Evolutionary conservation across 2,888 invertebrate species (phyloP), one percentile per base, ranked within the genome.

Genomic region (Strigamia transsilvanica): DNA sequence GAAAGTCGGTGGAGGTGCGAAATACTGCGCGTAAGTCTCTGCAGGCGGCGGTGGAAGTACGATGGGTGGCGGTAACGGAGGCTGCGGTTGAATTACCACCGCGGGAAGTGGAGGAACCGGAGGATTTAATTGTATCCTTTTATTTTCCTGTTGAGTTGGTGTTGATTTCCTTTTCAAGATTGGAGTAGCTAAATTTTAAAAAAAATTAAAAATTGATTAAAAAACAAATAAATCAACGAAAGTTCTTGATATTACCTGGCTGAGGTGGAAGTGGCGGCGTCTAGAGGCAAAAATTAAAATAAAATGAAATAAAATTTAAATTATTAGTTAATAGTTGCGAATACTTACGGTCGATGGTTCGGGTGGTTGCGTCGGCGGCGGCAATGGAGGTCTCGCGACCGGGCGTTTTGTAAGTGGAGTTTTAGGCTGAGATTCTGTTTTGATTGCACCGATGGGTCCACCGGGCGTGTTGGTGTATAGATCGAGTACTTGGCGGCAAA

Each of bases 401-500:
- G n/a, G n/a, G n/a, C n/a, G n/a, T n/a, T 32, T 3, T 21, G 15
- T 5, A 32, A 15, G 27, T 79, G 82, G 82, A 13, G 81, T 80
- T n/a, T 46, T 78, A 18, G 85, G 85, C 66, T 86, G 86, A n/a
- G 85, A 85, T 41, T 84, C 93, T 0, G 91, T 91, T 15, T 92
- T 91, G 0, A 86, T 42, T 10, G 42, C 34, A 34, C 34, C 51
- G 51, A n/a, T 83, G 77, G 89, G 88, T n/a, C n/a, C n/a, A 84
- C 92, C 18, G 18, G 82, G 90, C 84, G 94, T 91, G 85, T 93
- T 92, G 0, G 95, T 94, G 89, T 98, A 98, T 83, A 98, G 89
- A 88, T 98, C 98, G 84, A 98, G 88, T 12, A 93, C 92, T 90
- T 93, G 98, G 89, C 98, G 98, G 86, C 98, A 98, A 85, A 98